These are phyloP conservation scores for Drosophila bunnanda DNA, from an alignment of 2,888 invertebrate genomes.

Conservation along the genomic window DNA sequence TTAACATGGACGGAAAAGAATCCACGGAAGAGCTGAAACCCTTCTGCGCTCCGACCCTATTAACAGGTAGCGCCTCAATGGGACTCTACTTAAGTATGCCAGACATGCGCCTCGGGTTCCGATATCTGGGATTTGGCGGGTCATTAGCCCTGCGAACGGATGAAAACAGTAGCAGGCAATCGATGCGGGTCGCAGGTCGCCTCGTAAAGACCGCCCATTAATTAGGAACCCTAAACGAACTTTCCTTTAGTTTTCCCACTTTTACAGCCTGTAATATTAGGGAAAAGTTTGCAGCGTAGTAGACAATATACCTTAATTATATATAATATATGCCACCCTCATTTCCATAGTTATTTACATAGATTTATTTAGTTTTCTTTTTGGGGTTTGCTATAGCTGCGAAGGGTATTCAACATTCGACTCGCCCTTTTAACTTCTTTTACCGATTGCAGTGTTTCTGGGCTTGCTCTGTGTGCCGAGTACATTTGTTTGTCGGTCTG, in stretches of 20 bases:
- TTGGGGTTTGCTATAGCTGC: not conserved
- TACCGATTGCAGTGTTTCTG: conserved; percentile 24
- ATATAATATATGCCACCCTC: not conserved
- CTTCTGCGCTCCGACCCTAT: conserved; percentile 11
- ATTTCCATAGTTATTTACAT: not conserved
- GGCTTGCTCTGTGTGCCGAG: conserved; percentile 14
- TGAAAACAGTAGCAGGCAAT: conserved; percentile 37
- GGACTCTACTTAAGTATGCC: conserved; percentile 51
- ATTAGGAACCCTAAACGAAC: conserved; percentile 49
- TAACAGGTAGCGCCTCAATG: conserved; percentile 54
- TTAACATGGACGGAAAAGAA: conserved; percentile 45
- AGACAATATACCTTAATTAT: not conserved
- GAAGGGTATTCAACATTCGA: not conserved
- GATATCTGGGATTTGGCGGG: conserved; percentile 32
- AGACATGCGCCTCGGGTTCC: conserved; percentile 55
- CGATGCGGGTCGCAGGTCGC: conserved; percentile 35
- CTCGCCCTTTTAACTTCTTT: not conserved
- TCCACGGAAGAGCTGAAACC: conserved; percentile 27
- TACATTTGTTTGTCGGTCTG: conserved; percentile 31
- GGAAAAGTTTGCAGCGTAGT: not conserved
- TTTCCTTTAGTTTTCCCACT: not conserved
- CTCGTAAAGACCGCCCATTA: conserved; percentile 65
- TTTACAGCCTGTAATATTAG: not conserved
- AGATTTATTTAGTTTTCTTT: not conserved
- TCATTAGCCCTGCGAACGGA: conserved; percentile 36